Base-by-base conservation (phyloP, 2,888 invertebrate species). In the Melanargia galathea region DNA sequence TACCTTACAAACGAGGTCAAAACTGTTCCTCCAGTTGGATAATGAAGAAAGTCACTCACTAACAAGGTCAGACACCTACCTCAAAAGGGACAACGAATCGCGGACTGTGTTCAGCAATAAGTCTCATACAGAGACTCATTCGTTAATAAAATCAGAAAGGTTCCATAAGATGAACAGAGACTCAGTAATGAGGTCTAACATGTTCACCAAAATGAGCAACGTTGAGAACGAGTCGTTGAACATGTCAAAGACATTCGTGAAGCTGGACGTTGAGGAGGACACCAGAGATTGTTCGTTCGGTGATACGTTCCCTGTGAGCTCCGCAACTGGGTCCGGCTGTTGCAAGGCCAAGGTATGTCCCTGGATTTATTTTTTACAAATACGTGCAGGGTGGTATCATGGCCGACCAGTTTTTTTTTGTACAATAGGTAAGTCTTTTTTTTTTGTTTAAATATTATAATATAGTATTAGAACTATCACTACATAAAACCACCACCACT, bases 261-360 rank as follows among this genome's bases (percentile, higher is more conserved):
- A 85, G 52, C 65, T 87, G 24, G 86, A 86, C 43, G 72, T 84
- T 1, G 88, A 87, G 38, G 90, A 90, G n/a, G 89, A 90, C 20
- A 74, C 90, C 0, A 80, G 87, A n/a, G 90, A 89, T 40, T 87
- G 84, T 43, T 71, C 80, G 0, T 88, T 88, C 6, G 79, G 79
- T 4, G 78, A 78, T 2, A 71, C 72, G 5, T 86, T 82, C 63
- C 73, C 76, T 57, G 65, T 75, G 0, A 71, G 75, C 60, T 73
- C 72, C 5, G 72, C 70, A 13, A 76, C 67, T 7, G 43, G 68
- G 6, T 66, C 62, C 1, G 62, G 59, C 49, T 88, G 88, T 87
- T 79, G 83, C 0, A 75, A 67, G 16, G 73, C 85, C 56, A 88
- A 90, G 86, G 90, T 90, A 68, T 73, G 52, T 55, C 22, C 49